These are phyloP conservation scores for Amia ocellicauda DNA, from an alignment of 2,113 vertebrate species.

Conservation along the genomic window DNA sequence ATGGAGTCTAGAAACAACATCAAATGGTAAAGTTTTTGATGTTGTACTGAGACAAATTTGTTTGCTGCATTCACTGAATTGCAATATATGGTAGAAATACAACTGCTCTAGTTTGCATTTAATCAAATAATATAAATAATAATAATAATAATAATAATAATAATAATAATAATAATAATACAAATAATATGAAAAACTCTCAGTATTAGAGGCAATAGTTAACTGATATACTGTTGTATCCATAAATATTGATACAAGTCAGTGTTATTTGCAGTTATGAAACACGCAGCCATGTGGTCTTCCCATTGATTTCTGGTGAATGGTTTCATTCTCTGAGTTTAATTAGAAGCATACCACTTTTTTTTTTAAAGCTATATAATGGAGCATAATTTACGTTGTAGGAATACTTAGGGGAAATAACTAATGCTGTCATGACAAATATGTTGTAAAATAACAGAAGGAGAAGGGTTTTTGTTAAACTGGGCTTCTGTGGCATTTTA, in stretches of 20 bases:
- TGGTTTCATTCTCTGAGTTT: slow-evolving; percentile 76
- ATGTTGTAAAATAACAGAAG: slow-evolving; percentile 68
- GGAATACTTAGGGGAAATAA: slow-evolving; percentile 58
- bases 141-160: too few species aligned
- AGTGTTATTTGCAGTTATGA: slow-evolving; percentile 64
- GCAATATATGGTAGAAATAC: too few species aligned
- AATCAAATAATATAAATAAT: too few species aligned
- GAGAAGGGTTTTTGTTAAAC: slow-evolving; percentile 74
- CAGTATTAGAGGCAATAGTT: too few species aligned
- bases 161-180: too few species aligned
- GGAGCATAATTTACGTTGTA: slow-evolving; percentile 68
- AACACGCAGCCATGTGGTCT: slow-evolving; percentile 48
- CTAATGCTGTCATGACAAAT: slow-evolving; percentile 72
- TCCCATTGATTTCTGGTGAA: slow-evolving; percentile 74
- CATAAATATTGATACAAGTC: slow-evolving; percentile 44
- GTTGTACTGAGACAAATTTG: too few species aligned
- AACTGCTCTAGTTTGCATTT: too few species aligned
- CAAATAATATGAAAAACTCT: too few species aligned
- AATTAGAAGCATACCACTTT: slow-evolving; percentile 79
- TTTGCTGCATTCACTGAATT: too few species aligned
- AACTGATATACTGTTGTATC: not conserved
- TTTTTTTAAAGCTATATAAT: slow-evolving; percentile 75
- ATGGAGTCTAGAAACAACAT: too few species aligned
- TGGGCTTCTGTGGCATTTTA: slow-evolving; percentile 67
- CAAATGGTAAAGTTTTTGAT: too few species aligned